These are phyloP conservation scores for Boleophthalmus pectinirostris DNA, from an alignment of 2,113 vertebrate species.

Conservation along the genomic window DNA sequence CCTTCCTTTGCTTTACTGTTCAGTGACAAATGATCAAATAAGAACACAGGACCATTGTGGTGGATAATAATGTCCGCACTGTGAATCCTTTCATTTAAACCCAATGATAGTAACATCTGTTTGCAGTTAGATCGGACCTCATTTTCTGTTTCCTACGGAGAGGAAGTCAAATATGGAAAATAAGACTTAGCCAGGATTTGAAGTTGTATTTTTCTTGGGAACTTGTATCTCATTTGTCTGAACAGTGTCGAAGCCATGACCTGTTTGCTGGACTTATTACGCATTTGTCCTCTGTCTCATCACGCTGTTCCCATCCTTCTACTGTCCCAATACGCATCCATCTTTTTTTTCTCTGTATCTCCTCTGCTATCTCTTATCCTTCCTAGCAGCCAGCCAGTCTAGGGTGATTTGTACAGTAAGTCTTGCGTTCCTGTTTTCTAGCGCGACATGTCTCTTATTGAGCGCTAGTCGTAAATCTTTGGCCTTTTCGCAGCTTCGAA, in stretches of 20 bases:
- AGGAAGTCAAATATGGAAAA: slow-evolving; percentile 47
- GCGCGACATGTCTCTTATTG: slow-evolving; percentile 46
- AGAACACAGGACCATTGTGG: slow-evolving; percentile 3
- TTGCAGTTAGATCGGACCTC: slow-evolving; percentile 39
- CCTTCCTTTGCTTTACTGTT: slow-evolving; percentile 9
- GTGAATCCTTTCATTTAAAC: slow-evolving; percentile 34
- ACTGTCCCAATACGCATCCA: slow-evolving; percentile 19
- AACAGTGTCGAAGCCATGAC: slow-evolving; percentile 36
- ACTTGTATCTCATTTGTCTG: slow-evolving; percentile 33
- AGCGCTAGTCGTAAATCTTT: slow-evolving; percentile 60
- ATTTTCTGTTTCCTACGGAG: slow-evolving; percentile 23
- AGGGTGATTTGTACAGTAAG: slow-evolving; percentile 17
- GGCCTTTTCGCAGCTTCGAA: slow-evolving; percentile 54
- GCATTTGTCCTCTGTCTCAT: slow-evolving; percentile 15
- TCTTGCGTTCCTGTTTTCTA: slow-evolving; percentile 14
- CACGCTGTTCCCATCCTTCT: slow-evolving; percentile 10
- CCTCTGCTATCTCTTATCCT: neutral
- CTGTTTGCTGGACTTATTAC: slow-evolving; percentile 33
- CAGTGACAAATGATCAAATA: slow-evolving; percentile 17
- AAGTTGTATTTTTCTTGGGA: slow-evolving; percentile 52
- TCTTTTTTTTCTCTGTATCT: slow-evolving; percentile 14
- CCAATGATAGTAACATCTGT: slow-evolving; percentile 48
- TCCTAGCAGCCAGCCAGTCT: slow-evolving; percentile 17
- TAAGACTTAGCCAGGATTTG: slow-evolving; percentile 28
- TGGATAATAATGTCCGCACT: slow-evolving; percentile 25